Conservation (phyloP, 2,797 vertebrate genomes). For the Epinephelus malabaricus region DNA sequence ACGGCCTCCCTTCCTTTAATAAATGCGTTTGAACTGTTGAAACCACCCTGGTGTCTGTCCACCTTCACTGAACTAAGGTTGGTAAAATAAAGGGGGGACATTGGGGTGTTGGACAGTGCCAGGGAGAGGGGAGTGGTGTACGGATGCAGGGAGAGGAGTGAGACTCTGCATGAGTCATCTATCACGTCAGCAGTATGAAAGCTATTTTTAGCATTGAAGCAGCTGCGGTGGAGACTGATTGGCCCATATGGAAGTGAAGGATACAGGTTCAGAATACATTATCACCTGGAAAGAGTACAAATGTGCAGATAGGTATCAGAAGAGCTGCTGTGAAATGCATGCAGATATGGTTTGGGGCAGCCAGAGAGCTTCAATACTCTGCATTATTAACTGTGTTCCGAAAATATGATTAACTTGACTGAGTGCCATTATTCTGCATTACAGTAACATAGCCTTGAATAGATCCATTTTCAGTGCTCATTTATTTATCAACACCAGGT, state of each 20-base stretch:
- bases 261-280: slow-evolving; percentile 55
- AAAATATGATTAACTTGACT: not conserved
- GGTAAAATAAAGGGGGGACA: slow-evolving; percentile 5
- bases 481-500: slow-evolving; percentile 53
- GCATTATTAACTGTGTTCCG: not conserved
- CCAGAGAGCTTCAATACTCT: not conserved
- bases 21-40: slow-evolving; percentile 15
- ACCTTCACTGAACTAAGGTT: slow-evolving; percentile 6
- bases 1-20: not conserved
- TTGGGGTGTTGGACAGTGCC: slow-evolving; percentile 24
- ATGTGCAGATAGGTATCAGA: not conserved
- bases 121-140: slow-evolving; percentile 31
- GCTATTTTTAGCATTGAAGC: slow-evolving; percentile 82
- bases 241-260: slow-evolving; percentile 55
- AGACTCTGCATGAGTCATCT: slow-evolving; percentile 79
- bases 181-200: slow-evolving; percentile 73
- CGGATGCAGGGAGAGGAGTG: slow-evolving; percentile 39
- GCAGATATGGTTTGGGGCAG: not conserved
- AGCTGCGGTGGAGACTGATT: slow-evolving; percentile 71
- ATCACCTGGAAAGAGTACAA: slow-evolving; percentile 45
- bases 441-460: not conserved
- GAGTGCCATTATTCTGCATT: not conserved
- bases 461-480: not conserved
- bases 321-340: not conserved
- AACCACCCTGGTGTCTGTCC: too few relatives aligned